Conservation (phyloP, 2,113 vertebrate genomes). For the cat (Felis catus) region F.catus_Fca126_mat1.0 CM031412.1:119172501-119173000, state of each 20-base stretch:
- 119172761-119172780: not conserved
- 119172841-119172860: not conserved
- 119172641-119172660: not conserved
- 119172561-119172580: not conserved
- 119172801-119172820: not conserved
- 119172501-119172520: not conserved
- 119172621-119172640: not conserved
- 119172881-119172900: not conserved
- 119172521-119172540: not conserved
- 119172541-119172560: not conserved
- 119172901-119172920: not conserved
- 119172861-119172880: not conserved
- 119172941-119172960: constrained; percentile 33
- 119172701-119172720: not conserved
- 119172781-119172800: not conserved
- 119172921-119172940: not conserved
- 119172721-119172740: not conserved
- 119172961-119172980: constrained; percentile 4
- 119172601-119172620: not conserved
- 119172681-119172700: not conserved
- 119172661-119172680: not conserved
- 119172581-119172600: not conserved
- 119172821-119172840: not conserved
- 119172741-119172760: not conserved
- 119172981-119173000: not conserved